A percentile compares a stretch with the other conserved stretches of the same genome.
Evolutionary conservation across 2,113 vertebrate genomes (phyloP).

Genomic region (Aviceda subcristata): DNA sequence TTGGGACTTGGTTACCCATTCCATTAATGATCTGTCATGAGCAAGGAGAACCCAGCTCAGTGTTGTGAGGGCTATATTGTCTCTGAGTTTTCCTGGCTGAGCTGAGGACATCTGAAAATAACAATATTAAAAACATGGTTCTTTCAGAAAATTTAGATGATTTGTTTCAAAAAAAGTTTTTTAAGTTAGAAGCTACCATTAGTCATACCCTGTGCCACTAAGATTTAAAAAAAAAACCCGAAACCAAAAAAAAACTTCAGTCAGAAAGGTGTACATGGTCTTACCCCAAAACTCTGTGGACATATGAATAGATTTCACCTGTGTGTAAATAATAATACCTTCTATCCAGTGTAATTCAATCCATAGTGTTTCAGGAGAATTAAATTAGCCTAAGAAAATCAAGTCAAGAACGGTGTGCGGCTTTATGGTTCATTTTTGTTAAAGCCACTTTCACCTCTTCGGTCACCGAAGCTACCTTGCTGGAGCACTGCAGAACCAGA

Average conservation of each 20-base stretch:
- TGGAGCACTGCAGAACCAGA: neutral
- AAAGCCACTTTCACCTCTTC: neutral
- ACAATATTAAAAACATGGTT: neutral
- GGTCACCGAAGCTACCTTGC: too few relatives aligned
- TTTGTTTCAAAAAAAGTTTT: neutral
- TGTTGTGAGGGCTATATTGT: neutral
- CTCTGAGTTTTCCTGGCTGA: neutral
- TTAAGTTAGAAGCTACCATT: neutral
- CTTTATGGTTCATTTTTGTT: neutral
- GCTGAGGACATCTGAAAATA: neutral
- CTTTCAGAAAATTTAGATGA: neutral
- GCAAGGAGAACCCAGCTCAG: too few relatives aligned
- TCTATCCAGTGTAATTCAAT: neutral
- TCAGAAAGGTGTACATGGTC: neutral
- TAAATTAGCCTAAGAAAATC: neutral
- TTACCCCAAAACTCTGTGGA: neutral
- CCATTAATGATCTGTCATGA: neutral
- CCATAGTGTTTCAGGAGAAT: neutral
- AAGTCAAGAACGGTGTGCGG: neutral
- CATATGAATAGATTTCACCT: neutral
- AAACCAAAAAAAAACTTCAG: neutral
- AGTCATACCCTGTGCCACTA: neutral
- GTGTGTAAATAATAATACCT: neutral
- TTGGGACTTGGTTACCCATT: neutral
- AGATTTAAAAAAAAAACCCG: too few relatives aligned